phyloP scores from a whole-genome alignment of 1,140 invertebrate species.

The Drosophila sechellia region DNA sequence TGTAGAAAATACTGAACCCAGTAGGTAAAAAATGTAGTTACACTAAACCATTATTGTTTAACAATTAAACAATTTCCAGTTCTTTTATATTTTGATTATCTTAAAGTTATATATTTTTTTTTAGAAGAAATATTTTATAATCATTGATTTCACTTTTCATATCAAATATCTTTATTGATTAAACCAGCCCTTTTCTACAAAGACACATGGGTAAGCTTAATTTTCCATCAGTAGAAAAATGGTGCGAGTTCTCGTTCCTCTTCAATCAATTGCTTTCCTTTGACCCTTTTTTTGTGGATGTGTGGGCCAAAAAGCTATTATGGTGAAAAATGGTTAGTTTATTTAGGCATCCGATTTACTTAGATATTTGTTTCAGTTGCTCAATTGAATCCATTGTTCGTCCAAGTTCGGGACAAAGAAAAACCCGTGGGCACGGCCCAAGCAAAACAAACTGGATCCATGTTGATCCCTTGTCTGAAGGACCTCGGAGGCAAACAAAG shows the following conservation, averaged over 20 bases:
- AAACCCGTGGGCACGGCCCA: conserved; percentile 13
- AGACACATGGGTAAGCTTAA: background rate
- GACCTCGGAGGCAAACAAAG: conserved; percentile 50
- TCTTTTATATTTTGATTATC: background rate
- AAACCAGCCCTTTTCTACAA: conserved; percentile 8
- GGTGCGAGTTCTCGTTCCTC: conserved; percentile 26
- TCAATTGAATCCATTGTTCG: conserved; percentile 48
- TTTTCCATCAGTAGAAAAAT: background rate
- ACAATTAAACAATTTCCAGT: too few relatives aligned
- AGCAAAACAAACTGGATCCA: conserved; percentile 21
- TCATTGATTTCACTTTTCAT: background rate
- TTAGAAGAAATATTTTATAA: background rate
- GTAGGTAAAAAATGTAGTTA: background rate
- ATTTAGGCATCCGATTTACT: conserved; percentile 50
- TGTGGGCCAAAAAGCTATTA: conserved; percentile 28
- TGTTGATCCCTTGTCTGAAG: conserved; percentile 41
- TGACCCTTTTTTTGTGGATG: conserved; percentile 20
- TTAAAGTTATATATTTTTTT: too few relatives aligned
- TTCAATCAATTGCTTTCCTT: conserved; percentile 36
- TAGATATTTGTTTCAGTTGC: conserved; percentile 50
- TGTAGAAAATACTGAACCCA: background rate
- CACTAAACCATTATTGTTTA: too few relatives aligned
- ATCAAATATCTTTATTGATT: background rate
- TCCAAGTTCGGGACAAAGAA: conserved; percentile 7
- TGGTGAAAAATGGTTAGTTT: conserved; percentile 56